phyloP scores from a whole-genome alignment of 1,140 invertebrate species.

The Scaptomyza hsui region DNA sequence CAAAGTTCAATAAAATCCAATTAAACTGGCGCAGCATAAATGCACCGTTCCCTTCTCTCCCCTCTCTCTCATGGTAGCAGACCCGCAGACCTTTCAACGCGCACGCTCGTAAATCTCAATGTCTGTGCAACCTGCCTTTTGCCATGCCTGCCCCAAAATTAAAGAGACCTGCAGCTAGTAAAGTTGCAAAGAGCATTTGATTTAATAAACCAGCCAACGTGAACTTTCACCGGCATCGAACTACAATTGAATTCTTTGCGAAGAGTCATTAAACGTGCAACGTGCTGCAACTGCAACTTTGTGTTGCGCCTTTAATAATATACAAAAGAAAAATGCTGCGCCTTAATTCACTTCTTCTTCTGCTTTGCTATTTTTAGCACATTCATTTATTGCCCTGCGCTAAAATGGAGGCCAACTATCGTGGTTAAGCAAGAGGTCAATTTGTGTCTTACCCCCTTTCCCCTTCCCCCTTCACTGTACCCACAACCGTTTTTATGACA shows the following conservation, averaged over 20 bases:
- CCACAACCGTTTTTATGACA: conserved; percentile 60
- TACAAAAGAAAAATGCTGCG: conserved; percentile 20
- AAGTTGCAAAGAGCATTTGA: conserved; percentile 55
- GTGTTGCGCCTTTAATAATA: conserved; percentile 56
- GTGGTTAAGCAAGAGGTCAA: conserved; percentile 69
- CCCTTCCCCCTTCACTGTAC: not conserved
- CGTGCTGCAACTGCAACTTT: conserved; percentile 28
- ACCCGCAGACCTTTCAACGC: conserved; percentile 69
- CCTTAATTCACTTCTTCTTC: conserved; percentile 31
- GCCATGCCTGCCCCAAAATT: conserved; percentile 18
- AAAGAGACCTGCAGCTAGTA: conserved; percentile 25
- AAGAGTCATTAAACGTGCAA: conserved; percentile 28
- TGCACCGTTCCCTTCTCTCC: not conserved
- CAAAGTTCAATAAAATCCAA: conserved; percentile 82
- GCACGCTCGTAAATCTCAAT: conserved; percentile 69
- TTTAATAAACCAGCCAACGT: conserved; percentile 67
- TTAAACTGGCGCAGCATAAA: conserved; percentile 57
- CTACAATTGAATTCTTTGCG: conserved; percentile 57
- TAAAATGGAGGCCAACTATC: conserved; percentile 54
- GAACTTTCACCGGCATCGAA: conserved; percentile 63
- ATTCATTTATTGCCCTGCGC: conserved; percentile 66
- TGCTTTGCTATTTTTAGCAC: conserved; percentile 73
- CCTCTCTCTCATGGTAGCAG: not conserved
- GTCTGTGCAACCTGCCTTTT: conserved; percentile 44
- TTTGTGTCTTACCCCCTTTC: conserved; percentile 57